phyloP scores from a whole-genome alignment of 2,797 vertebrate genomes.

The Lindbergichthys nudifrons region DNA sequence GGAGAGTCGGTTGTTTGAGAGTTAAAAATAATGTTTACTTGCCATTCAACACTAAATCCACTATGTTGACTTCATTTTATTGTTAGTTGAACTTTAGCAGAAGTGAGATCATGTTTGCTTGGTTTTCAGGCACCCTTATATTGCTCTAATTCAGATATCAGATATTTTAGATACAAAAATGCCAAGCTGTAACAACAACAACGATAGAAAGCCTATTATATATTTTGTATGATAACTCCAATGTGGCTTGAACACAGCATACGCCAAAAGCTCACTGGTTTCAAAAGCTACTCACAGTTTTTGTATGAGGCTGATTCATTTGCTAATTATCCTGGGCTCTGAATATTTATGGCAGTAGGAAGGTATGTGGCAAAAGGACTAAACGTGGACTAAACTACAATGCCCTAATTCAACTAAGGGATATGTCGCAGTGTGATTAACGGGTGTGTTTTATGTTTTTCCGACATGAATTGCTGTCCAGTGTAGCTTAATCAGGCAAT shows the following conservation, averaged over 20 bases:
- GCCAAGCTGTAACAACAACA: background rate
- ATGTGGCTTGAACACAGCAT: background rate
- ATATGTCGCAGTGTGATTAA: background rate
- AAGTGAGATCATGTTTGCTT: background rate
- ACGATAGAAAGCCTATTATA: background rate
- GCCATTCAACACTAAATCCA: background rate
- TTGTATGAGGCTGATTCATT: background rate
- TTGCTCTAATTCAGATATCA: background rate
- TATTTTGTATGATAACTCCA: background rate
- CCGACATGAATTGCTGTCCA: background rate
- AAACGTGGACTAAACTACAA: background rate
- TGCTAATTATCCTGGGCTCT: background rate
- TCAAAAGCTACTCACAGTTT: background rate
- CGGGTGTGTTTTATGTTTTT: background rate
- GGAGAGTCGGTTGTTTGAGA: background rate
- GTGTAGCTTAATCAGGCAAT: background rate
- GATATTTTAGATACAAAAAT: background rate
- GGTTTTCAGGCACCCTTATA: background rate
- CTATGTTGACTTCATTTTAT: background rate
- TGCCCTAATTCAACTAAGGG: background rate
- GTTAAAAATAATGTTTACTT: background rate
- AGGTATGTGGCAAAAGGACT: background rate
- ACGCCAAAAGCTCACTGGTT: background rate
- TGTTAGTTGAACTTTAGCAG: background rate
- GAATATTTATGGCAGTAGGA: background rate